These are phyloP conservation scores for Spongia lamella DNA, from an alignment of 37 sponge, comb jelly and placozoan species.

Conservation along the genomic window DNA sequence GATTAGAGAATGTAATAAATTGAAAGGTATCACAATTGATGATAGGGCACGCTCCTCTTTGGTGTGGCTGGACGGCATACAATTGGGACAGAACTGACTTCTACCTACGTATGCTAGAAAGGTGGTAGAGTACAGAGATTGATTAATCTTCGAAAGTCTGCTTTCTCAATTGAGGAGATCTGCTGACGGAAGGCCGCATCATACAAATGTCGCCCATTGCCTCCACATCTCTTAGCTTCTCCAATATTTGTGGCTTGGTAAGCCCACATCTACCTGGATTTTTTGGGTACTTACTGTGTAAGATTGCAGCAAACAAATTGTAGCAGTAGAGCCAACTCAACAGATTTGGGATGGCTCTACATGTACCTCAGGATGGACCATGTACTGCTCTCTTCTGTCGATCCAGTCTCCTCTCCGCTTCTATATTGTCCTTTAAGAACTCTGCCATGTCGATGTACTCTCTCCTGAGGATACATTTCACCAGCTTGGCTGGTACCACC, in stretches of 20 bases:
- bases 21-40: no score
- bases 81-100: background rate
- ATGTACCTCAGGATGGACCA: background rate
- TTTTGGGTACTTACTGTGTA: background rate
- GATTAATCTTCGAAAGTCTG: slow-evolving; percentile 12
- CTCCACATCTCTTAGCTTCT: slow-evolving; percentile 3
- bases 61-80: background rate
- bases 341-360: background rate
- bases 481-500: slow-evolving; percentile 15
- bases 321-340: background rate
- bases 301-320: background rate
- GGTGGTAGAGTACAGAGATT: slow-evolving; percentile 1
- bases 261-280: background rate
- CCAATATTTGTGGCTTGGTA: slow-evolving; percentile 1
- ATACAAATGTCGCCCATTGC: background rate
- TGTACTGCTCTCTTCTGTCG: background rate
- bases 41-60: background rate
- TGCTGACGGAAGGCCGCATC: background rate
- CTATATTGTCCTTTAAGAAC: slow-evolving; percentile 14
- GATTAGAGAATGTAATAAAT: no score
- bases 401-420: slow-evolving; percentile 10
- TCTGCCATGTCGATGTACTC: slow-evolving; percentile 16
- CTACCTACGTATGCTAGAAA: slow-evolving; percentile 1
- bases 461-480: background rate
- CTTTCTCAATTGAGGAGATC: background rate